Evolutionary conservation across 2,113 vertebrate genomes (phyloP).

Genomic region (Scolopax mira): DNA sequence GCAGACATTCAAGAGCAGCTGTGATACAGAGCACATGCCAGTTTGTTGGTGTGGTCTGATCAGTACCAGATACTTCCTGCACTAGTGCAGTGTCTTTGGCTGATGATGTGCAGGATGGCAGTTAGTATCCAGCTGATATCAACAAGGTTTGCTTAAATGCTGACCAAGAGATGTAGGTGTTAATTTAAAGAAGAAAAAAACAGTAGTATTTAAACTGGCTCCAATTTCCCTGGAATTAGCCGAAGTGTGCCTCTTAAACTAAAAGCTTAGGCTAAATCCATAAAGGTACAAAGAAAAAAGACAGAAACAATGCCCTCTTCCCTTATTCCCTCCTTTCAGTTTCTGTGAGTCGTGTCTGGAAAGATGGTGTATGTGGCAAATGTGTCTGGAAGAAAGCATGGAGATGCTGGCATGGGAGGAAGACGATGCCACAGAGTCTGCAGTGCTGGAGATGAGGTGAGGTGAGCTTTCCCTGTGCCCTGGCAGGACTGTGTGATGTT

Average conservation of each 20-base stretch:
- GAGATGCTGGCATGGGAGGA: neutral
- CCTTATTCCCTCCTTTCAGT: neutral
- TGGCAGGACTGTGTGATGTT: neutral
- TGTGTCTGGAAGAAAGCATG: accelerated
- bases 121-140: neutral
- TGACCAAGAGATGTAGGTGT: neutral
- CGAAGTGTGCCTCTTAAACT: neutral
- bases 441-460: neutral
- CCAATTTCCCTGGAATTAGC: neutral
- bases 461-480: neutral
- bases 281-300: neutral
- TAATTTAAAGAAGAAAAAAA: neutral
- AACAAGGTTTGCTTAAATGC: neutral
- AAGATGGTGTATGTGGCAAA: neutral
- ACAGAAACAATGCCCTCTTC: neutral
- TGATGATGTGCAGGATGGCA: neutral
- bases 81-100: neutral
- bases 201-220: neutral
- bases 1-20: neutral
- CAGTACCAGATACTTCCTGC: neutral
- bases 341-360: neutral
- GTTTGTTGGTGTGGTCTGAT: neutral
- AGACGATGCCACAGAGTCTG: accelerated
- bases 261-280: neutral
- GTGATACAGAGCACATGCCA: neutral